Evolutionary conservation across 2,797 vertebrate genomes (phyloP), one percentile per base, ranked within the genome.

Genomic region (Pelochelys cantorii): DNA sequence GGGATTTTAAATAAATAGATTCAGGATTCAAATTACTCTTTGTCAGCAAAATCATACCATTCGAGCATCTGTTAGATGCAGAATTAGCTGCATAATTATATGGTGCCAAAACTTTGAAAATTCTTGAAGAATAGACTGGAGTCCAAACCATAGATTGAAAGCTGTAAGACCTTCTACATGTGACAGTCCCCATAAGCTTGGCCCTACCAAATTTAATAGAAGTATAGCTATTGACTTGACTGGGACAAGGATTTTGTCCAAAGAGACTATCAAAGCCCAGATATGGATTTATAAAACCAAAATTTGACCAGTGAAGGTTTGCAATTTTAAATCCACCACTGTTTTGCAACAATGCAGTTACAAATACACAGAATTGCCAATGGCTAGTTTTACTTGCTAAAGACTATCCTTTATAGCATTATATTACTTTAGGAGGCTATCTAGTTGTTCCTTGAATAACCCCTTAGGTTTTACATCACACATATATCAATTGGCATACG

Each of bases 1-100:
- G 27, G 80, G 55, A n/a, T 11, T 79, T 82, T 78, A 93, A 95
- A 11, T 81, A 79, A 94, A 88, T 86, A 93, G 52, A 31, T 90
- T 83, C 27, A 78, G 87, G 15, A 52, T 93, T 90, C 74, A 23
- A 86, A 79, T 59, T 48, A 48, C 42, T 48, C 42, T 48, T 48
- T 48, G 42, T 48, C 71, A 68, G 54, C 82, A 80, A 84, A 87
- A 59, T 82, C n/a, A 90, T 5, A 11, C n/a, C 89, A 20, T 59
- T 75, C 37, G 65, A 48, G 2, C 1, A 62, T 65, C 48, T 84
- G 88, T 82, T 74, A 71, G 48, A 62, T 29, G 89, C 68, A 94
- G 15, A 71, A 3, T 5, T 88, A 92, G 57, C 14, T 52, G 27
- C 84, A 62, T 5, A 56, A 13, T 55, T 2, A 27, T 31, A 71